Evolutionary conservation across 2,888 invertebrate genomes (phyloP).

Genomic region (Meghimatium bilineatum): DNA sequence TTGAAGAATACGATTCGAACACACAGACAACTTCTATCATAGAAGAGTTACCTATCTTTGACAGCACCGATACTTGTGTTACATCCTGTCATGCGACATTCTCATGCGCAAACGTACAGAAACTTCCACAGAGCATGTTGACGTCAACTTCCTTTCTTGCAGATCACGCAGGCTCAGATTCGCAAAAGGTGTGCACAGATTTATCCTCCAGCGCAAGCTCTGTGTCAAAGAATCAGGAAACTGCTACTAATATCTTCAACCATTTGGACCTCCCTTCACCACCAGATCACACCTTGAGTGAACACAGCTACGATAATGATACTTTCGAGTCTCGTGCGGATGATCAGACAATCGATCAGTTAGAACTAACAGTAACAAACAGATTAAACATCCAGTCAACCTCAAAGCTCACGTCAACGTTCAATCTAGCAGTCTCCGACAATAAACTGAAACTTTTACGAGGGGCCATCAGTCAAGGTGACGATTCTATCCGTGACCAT

Average conservation of each 20-base stretch:
- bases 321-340: background rate
- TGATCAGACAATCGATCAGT: background rate
- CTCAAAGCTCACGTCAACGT: background rate
- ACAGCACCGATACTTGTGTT: background rate
- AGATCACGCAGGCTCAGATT: background rate
- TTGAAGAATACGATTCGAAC: background rate
- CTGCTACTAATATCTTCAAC: background rate
- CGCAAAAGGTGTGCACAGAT: background rate
- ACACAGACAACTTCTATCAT: background rate
- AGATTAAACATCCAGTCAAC: background rate
- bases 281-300: slow-evolving; percentile 30
- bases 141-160: background rate
- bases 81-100: background rate
- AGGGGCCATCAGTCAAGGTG: background rate
- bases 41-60: background rate
- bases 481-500: background rate
- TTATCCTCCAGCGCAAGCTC: background rate
- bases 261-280: slow-evolving; percentile 12
- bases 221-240: background rate
- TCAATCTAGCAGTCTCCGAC: too few relatives aligned
- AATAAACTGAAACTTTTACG: slow-evolving; percentile 1
- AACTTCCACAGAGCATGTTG: background rate
- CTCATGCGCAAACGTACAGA: background rate
- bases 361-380: background rate
- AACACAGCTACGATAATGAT: background rate